Evolutionary conservation across 1,140 invertebrate species (phyloP).

Genomic region (Pseudobourletiella spinata): DNA sequence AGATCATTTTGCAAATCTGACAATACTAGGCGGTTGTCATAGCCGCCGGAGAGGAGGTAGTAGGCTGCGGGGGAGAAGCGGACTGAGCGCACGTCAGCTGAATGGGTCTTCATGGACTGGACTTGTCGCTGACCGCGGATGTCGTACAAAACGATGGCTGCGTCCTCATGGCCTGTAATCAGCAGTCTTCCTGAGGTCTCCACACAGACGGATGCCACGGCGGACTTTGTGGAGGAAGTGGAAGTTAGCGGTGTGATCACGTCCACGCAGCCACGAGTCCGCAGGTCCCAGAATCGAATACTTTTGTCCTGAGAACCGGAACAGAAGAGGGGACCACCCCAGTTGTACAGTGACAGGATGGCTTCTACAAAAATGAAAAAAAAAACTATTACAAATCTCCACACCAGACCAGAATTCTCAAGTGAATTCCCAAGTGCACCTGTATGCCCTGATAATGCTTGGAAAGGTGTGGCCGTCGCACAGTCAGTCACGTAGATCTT

Average conservation of each 20-base stretch:
- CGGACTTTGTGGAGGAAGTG: slow-evolving; percentile 55
- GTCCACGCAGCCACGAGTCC: slow-evolving; percentile 84
- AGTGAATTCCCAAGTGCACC: too few relatives aligned
- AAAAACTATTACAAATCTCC: too few relatives aligned
- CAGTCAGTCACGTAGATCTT: slow-evolving; percentile 98
- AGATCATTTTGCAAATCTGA: slow-evolving; percentile 70
- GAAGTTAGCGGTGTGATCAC: slow-evolving; percentile 72
- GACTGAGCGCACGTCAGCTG: slow-evolving; percentile 87
- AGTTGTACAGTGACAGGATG: slow-evolving; percentile 88
- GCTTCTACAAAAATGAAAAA: slow-evolving; percentile 52
- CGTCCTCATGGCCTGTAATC: slow-evolving; percentile 93
- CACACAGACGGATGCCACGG: slow-evolving; percentile 88
- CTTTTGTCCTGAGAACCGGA: slow-evolving; percentile 92
- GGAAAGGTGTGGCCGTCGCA: slow-evolving; percentile 82
- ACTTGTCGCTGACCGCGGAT: slow-evolving; percentile 83
- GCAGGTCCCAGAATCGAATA: slow-evolving; percentile 93
- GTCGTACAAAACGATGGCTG: slow-evolving; percentile 87
- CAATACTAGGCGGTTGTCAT: slow-evolving; percentile 87
- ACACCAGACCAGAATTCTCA: too few relatives aligned
- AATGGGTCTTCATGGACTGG: slow-evolving; percentile 91
- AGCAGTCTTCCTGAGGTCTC: slow-evolving; percentile 88
- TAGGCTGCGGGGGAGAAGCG: slow-evolving; percentile 95
- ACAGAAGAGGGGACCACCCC: slow-evolving; percentile 95
- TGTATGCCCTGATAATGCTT: slow-evolving; percentile 84
- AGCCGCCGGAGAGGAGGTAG: slow-evolving; percentile 95